Evolutionary conservation across 2,113 vertebrate species (phyloP), one percentile per base, ranked within the genome.

Genomic region (Brachypodius melanocephalos): DNA sequence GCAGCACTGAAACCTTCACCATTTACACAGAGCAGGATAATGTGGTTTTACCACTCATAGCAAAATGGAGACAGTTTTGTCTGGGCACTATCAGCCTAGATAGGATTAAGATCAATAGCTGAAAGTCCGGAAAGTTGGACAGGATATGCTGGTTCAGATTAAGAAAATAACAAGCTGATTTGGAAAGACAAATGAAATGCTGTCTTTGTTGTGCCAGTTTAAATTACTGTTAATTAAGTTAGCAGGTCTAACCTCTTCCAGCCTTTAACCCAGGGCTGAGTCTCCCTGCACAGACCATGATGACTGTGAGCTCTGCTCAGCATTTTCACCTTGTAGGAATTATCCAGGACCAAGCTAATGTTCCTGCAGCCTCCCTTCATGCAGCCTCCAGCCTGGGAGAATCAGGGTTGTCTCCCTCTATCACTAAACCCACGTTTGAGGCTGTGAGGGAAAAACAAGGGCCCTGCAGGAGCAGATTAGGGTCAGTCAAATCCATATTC

Each of bases 81-180:
- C 25, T 38, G 52, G 25, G 57, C 6, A 9, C 22, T 63, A 71
- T 74, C 45, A 71, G 45, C 83, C 40, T 3, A 72, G 36, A 18
- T 45, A 32, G 2, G 25, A 38, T 68, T 45, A 59, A 74, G 40
- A 72, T 6, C 52, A 89, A 58, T 17, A 74, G 38, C 3, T 63
- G 29, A 75, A 84, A 94, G 74, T 62, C 25, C 24, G 32, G 22
- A 25, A 92, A 63, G 40, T 4, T 78, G 18, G 36, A 40, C 12
- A 67, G 43, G 54, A 72, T 43, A 36, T 72, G 55, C 20, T 89
- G 43, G 20, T 43, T 81, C 25, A 40, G n/a, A 65, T 81, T 75
- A 92, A 52, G 51, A 85, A 84, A 83, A 55, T 22, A 81, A 32
- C 12, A 73, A 48, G 7, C 59, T 77, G n/a, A 89, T 89, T 91